Evolutionary conservation across 53 echinoderm and acorn worm species (phyloP).

Genomic region (Paracentrotus lividus): DNA sequence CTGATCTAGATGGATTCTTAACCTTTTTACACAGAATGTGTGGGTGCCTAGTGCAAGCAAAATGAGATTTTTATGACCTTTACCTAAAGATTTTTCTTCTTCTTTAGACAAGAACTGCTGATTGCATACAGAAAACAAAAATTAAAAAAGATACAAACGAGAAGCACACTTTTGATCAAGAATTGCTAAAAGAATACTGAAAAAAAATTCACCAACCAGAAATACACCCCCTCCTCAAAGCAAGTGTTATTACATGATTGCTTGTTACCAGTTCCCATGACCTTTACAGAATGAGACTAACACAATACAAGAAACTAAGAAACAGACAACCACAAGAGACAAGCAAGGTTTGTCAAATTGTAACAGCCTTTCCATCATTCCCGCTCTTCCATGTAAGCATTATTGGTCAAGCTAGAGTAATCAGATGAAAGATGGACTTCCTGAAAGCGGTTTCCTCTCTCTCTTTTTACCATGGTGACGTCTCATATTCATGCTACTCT

Average conservation of each 20-base stretch:
- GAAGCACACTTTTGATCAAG: too few species aligned
- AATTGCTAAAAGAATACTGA: too few species aligned
- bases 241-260: not conserved
- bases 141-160: not conserved
- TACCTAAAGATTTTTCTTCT: not conserved
- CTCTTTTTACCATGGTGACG: not conserved
- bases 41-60: not conserved
- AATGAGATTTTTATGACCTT: not conserved
- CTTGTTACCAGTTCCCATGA: conserved; percentile 18
- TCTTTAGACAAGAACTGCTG: not conserved
- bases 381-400: conserved; percentile 10
- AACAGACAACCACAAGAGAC: not conserved
- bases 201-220: too few species aligned
- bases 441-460: conserved; percentile 9
- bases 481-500: conserved; percentile 49
- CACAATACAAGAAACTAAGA: not conserved
- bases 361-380: not conserved
- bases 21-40: not conserved
- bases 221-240: not conserved
- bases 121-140: not conserved
- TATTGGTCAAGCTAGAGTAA: conserved; percentile 31
- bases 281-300: not conserved
- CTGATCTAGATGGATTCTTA: not conserved
- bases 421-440: conserved; percentile 37
- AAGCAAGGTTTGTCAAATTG: conserved; percentile 3